Percentiles rank a stretch among this genome's conserved stretches.
Evolutionary conservation across 2,888 invertebrate species (phyloP).

Genomic region (Trichogramma dendrolimi): DNA sequence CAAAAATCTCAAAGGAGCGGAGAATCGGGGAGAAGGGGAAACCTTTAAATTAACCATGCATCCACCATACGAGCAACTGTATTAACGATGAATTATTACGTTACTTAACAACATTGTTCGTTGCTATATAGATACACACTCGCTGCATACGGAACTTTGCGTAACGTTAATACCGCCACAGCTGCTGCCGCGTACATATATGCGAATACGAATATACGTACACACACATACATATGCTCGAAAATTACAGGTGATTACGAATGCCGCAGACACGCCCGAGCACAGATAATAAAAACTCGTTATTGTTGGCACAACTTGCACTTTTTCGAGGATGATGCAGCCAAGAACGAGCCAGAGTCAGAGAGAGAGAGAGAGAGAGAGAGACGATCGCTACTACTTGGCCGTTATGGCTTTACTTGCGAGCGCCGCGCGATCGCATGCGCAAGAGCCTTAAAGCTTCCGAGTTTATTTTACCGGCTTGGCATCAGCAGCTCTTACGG

Average conservation of each 20-base stretch:
- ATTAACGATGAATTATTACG: slow-evolving; percentile 11
- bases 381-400: slow-evolving; percentile 16
- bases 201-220: neutral
- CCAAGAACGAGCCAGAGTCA: slow-evolving; percentile 8
- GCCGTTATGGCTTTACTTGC: neutral
- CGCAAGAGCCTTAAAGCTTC: slow-evolving; percentile 25
- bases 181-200: too few species aligned
- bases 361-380: slow-evolving; percentile 7
- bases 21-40: too few species aligned
- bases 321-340: slow-evolving; percentile 21
- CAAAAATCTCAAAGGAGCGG: too few species aligned
- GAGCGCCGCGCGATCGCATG: neutral
- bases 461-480: slow-evolving; percentile 33
- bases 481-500: slow-evolving; percentile 8
- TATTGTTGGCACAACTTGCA: slow-evolving; percentile 24
- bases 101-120: slow-evolving; percentile 14
- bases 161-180: too few species aligned
- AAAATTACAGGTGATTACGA: slow-evolving; percentile 19
- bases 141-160: too few species aligned
- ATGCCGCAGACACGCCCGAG: slow-evolving; percentile 18
- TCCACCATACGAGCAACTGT: too few species aligned
- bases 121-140: neutral
- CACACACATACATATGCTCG: slow-evolving; percentile 5
- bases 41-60: too few species aligned
- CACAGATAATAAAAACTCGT: slow-evolving; percentile 18